Evolutionary conservation across 2,888 invertebrate species (phyloP), one percentile per base, ranked within the genome.

Genomic region (Nectonema munidae): DNA sequence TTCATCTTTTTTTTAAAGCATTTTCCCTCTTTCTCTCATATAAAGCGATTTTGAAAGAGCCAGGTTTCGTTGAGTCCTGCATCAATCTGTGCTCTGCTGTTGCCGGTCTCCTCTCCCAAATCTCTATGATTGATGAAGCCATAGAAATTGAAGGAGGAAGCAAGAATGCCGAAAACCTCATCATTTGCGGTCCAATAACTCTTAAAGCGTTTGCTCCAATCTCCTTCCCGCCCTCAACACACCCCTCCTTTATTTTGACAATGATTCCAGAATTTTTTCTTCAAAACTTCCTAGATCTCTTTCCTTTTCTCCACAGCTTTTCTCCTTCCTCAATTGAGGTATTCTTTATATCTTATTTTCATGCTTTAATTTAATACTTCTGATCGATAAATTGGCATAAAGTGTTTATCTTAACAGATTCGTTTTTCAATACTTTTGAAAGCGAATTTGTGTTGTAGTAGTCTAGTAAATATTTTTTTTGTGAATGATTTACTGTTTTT

Each of bases 221-320:
- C 21, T 45, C 40, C 41, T 52, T 54, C 44, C 56, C 55, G 20
- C 46, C 55, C 16, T 45, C 50, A 6, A 45, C 40, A 30, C 41
- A 44, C 18, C 48, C 47, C 9, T 51, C 52, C 3, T 20, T 41
- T 3, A 44, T 43, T 37, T 47, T 60, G 36, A 46, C 70, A 49
- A 74, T 70, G 51, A 64, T 83, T 50, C 83, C 83, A 30, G 83
- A 86, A 55, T 71, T 73, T 52, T 60, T 83, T 21, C 58, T 77
- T 35, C 79, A 79, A 54, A 83, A 81, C 54, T 63, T 76, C 37
- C 68, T 73, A 20, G 69, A 71, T 39, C 68, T 70, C 52, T 62
- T 79, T 46, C 67, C 69, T 44, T 69, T 75, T 42, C 57, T 52
- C 9, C 48, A 51, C 30, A 45, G 51, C 21, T 53, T 52, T 39